Percentiles rank a stretch among this genome's conserved stretches.
phyloP scores from a whole-genome alignment of 2,113 vertebrate species.

The Vidua macroura region DNA sequence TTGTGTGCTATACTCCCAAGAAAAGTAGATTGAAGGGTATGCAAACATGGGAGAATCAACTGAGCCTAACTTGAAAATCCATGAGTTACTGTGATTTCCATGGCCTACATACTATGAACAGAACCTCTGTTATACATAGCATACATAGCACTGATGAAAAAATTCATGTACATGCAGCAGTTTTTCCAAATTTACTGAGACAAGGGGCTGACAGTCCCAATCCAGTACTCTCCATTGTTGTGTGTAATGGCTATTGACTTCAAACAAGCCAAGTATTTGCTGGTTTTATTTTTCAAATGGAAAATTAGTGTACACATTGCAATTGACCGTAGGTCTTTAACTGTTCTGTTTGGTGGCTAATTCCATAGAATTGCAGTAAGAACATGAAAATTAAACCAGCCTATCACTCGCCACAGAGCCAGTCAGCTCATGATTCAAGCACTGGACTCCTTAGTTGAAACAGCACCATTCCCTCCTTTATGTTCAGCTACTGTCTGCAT shows the following conservation, averaged over 20 bases:
- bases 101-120: background rate
- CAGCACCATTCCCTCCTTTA: background rate
- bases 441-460: background rate
- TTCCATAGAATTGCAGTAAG: background rate
- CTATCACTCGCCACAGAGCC: rapidly evolving
- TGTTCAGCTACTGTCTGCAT: background rate
- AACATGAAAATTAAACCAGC: background rate
- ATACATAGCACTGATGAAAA: background rate
- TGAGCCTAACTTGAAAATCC: background rate
- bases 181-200: background rate
- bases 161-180: rapidly evolving
- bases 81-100: background rate
- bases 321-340: background rate
- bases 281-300: background rate
- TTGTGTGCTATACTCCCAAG: background rate
- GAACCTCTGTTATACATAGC: background rate
- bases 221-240: background rate
- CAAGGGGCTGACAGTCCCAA: background rate
- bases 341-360: background rate
- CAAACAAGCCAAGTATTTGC: background rate
- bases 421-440: background rate
- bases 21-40: background rate
- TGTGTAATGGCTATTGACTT: background rate
- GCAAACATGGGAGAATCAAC: background rate
- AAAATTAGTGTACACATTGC: background rate